These are phyloP conservation scores for Meghimatium bilineatum DNA, from an alignment of 2,888 invertebrate genomes.

Conservation along the genomic window DNA sequence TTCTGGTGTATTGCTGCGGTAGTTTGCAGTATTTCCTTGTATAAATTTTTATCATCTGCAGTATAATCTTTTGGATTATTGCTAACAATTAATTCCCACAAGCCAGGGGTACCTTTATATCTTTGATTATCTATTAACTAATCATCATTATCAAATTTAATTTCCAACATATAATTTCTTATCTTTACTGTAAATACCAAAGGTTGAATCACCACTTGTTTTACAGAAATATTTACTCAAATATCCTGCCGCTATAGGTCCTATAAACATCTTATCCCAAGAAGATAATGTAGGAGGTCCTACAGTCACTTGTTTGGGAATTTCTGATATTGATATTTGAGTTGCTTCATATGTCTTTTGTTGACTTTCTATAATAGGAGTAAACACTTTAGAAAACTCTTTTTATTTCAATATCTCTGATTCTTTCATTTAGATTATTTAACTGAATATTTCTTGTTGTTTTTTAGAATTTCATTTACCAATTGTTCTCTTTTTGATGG, in stretches of 20 bases:
- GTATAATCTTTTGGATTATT: background rate
- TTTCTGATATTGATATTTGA: background rate
- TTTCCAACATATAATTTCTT: background rate
- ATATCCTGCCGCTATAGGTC: no score
- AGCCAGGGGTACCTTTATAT: background rate
- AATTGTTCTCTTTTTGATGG: background rate
- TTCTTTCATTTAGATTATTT: slow-evolving; percentile 1
- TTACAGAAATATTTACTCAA: background rate
- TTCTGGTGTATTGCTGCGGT: background rate
- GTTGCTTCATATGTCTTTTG: background rate
- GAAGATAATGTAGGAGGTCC: background rate
- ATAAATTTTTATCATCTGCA: background rate
- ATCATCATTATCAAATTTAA: background rate
- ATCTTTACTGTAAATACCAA: background rate
- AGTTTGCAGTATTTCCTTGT: background rate
- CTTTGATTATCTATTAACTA: background rate
- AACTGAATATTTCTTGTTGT: slow-evolving; percentile 2
- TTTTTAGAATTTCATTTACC: background rate
- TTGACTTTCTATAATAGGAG: slow-evolving; percentile 6
- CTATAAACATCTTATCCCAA: background rate
- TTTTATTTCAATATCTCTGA: slow-evolving; percentile 16
- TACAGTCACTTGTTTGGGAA: no score
- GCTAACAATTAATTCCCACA: background rate
- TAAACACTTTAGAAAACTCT: background rate
- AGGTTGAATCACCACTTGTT: background rate